Percentiles rank a stretch among this genome's conserved stretches.
Evolutionary conservation across 2,113 vertebrate genomes (phyloP).

Genomic region (Geococcyx californianus): DNA sequence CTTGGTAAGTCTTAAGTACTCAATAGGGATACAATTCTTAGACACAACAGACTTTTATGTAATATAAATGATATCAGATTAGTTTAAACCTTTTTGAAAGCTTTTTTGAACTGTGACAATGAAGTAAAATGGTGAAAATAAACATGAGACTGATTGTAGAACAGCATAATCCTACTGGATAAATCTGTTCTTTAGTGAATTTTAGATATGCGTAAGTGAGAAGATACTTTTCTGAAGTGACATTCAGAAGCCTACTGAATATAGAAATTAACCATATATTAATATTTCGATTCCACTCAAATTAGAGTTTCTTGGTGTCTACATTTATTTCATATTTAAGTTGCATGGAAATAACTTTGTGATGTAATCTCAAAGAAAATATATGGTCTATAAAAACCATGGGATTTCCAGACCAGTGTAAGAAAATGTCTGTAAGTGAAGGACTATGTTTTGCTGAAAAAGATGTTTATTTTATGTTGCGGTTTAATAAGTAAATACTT

Average conservation of each 20-base stretch:
- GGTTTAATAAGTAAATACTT: background rate
- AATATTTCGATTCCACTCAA: background rate
- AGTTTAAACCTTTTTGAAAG: background rate
- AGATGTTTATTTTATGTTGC: background rate
- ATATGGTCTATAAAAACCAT: background rate
- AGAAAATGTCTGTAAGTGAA: background rate
- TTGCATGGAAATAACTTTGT: background rate
- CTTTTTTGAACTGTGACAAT: background rate
- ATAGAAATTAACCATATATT: background rate
- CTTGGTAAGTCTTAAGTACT: background rate
- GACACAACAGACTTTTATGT: background rate
- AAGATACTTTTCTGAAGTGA: background rate
- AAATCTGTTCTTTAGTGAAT: background rate
- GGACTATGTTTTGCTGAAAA: background rate
- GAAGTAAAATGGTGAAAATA: constrained; percentile 2
- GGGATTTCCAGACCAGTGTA: background rate
- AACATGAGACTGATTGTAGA: background rate
- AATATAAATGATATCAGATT: background rate
- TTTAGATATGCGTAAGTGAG: background rate
- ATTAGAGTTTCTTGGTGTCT: background rate
- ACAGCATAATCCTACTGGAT: background rate
- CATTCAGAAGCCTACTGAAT: background rate
- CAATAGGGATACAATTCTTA: background rate
- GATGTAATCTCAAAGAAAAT: background rate
- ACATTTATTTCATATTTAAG: background rate